Evolutionary conservation across 2,113 vertebrate genomes (phyloP).

Genomic region (Apteryx owenii): DNA sequence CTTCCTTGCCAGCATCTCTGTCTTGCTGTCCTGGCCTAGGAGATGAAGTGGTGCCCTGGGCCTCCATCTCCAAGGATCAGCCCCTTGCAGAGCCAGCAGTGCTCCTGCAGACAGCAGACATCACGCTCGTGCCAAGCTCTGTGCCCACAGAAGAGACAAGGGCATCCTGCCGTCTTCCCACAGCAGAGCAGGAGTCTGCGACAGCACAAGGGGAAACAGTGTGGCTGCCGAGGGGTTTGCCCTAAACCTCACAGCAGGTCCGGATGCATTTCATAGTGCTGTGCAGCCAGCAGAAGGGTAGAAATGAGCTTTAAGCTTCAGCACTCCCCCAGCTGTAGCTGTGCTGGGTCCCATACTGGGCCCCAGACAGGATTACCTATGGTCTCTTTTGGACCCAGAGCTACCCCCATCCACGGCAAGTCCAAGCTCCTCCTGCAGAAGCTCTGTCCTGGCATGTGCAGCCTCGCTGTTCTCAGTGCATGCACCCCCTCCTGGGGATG

Average conservation of each 20-base stretch:
- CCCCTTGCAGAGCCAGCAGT: not conserved
- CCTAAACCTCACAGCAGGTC: fast-evolving
- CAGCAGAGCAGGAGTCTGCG: not conserved
- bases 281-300: not conserved
- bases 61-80: not conserved
- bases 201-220: not conserved
- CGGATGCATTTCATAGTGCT: fast-evolving
- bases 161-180: not conserved
- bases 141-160: not conserved
- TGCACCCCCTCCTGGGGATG: not conserved
- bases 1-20: not conserved
- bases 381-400: not conserved
- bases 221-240: not conserved
- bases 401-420: fast-evolving
- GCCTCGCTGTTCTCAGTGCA: not conserved
- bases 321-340: not conserved
- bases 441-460: not conserved
- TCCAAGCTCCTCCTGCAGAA: not conserved
- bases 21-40: not conserved
- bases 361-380: not conserved
- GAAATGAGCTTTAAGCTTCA: not conserved
- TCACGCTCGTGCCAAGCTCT: not conserved
- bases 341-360: not conserved
- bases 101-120: not conserved
- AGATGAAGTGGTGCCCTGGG: not conserved